Conservation (phyloP, 2,888 invertebrate genomes). For the Oxystoma pomonae region DNA sequence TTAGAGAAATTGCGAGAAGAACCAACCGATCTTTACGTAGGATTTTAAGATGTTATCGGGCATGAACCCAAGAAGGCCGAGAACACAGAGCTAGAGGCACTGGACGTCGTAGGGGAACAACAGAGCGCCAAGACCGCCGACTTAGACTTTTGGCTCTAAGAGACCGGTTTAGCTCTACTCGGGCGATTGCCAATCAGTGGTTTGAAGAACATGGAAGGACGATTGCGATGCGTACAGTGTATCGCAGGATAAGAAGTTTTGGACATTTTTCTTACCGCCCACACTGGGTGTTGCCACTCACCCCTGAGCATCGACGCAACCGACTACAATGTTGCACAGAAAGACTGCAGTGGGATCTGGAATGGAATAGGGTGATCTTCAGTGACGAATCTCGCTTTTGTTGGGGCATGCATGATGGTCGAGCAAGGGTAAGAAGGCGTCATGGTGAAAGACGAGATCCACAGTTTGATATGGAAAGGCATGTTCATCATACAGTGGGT, state of each 20-base stretch:
- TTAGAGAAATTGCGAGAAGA: constrained; percentile 3
- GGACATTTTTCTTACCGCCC: not conserved
- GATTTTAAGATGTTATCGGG: constrained; percentile 3
- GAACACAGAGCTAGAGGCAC: constrained; percentile 9
- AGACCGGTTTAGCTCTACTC: constrained; percentile 2
- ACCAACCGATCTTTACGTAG: constrained; percentile 4
- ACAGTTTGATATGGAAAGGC: no score
- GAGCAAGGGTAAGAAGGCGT: no score
- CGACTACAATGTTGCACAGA: not conserved
- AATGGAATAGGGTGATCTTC: not conserved
- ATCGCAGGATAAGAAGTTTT: not conserved
- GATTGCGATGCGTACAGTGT: not conserved
- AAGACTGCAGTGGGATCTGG: not conserved
- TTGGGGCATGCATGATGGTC: no score
- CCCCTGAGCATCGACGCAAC: not conserved
- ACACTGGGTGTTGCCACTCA: not conserved
- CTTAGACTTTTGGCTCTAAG: constrained; percentile 15
- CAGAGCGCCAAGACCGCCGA: constrained; percentile 13
- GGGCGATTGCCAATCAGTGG: not conserved
- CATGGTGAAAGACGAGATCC: no score
- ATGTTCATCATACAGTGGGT: no score
- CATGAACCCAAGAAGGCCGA: constrained; percentile 7
- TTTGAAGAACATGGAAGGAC: not conserved
- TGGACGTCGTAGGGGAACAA: constrained; percentile 3
- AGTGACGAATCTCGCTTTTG: no score